Conservation (phyloP, 2,888 invertebrate genomes). For the Catotricha subobsoleta region DNA sequence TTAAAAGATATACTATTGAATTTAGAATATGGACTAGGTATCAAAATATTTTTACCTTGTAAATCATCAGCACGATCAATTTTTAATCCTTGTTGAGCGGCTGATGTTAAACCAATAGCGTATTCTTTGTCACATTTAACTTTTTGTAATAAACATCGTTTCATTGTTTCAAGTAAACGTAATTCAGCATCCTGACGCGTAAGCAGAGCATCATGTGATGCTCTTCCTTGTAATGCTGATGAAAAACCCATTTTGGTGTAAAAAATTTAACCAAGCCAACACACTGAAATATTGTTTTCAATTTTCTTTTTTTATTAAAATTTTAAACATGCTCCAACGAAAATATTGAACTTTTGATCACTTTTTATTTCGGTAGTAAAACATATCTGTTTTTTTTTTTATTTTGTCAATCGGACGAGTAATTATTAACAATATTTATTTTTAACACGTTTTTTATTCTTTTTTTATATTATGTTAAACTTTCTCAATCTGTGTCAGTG, state of each 20-base stretch:
- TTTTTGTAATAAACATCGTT: conserved; percentile 66
- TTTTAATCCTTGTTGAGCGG: conserved; percentile 67
- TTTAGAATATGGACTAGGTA: neutral
- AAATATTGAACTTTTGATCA: too few relatives aligned
- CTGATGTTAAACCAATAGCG: conserved; percentile 62
- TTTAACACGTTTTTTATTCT: too few relatives aligned
- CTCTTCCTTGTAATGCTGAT: conserved; percentile 66
- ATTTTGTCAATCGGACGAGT: too few relatives aligned
- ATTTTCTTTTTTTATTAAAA: too few relatives aligned
- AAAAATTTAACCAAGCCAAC: neutral
- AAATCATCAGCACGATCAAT: conserved; percentile 41
- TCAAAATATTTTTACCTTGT: conserved; percentile 21
- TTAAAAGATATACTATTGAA: too few relatives aligned
- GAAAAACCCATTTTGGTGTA: conserved; percentile 57
- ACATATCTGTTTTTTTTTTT: too few relatives aligned
- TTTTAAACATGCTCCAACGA: too few relatives aligned
- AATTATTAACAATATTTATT: too few relatives aligned
- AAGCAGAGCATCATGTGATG: conserved; percentile 80
- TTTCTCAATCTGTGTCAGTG: too few relatives aligned
- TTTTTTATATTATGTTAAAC: too few relatives aligned
- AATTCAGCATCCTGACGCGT: conserved; percentile 85
- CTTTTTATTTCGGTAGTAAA: too few relatives aligned
- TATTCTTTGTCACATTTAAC: conserved; percentile 87
- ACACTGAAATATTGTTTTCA: neutral
- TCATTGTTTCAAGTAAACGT: conserved; percentile 79